Evolutionary conservation across 1,140 invertebrate species (phyloP).

Genomic region (Drosophila orena): DNA sequence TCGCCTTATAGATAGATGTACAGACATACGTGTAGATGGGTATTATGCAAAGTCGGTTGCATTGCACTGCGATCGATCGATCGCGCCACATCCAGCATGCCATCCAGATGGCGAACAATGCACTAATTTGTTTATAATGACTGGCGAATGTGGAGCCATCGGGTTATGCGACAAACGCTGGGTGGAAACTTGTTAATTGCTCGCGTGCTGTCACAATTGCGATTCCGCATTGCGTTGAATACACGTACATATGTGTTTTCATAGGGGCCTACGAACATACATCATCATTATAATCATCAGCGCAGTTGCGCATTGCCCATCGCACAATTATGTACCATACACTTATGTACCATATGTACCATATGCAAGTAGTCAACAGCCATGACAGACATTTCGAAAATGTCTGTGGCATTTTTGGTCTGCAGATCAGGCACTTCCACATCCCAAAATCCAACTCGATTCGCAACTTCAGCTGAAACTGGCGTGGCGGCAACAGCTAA

Average conservation of each 20-base stretch:
- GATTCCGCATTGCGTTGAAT: slow-evolving; percentile 52
- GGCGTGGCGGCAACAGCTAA: slow-evolving; percentile 48
- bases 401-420: slow-evolving; percentile 13
- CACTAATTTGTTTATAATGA: slow-evolving; percentile 83
- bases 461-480: neutral
- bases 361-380: slow-evolving; percentile 6
- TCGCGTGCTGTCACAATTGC: slow-evolving; percentile 78
- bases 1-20: slow-evolving; percentile 4
- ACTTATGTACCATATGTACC: neutral
- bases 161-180: slow-evolving; percentile 52
- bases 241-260: too few relatives aligned
- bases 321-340: slow-evolving; percentile 9
- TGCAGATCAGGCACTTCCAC: neutral
- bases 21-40: neutral
- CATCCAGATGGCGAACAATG: slow-evolving; percentile 14
- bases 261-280: neutral
- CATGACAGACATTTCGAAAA: slow-evolving; percentile 55
- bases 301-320: slow-evolving; percentile 15
- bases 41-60: slow-evolving; percentile 58
- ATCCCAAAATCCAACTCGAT: neutral
- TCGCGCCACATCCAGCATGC: neutral
- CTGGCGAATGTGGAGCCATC: slow-evolving; percentile 30
- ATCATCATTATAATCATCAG: slow-evolving; percentile 5
- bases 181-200: slow-evolving; percentile 69
- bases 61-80: slow-evolving; percentile 54